A percentile compares a stretch with the other conserved stretches of the same genome.
phyloP scores from a whole-genome alignment of 2,888 invertebrate genomes.

The Willowsia nigromaculata region DNA sequence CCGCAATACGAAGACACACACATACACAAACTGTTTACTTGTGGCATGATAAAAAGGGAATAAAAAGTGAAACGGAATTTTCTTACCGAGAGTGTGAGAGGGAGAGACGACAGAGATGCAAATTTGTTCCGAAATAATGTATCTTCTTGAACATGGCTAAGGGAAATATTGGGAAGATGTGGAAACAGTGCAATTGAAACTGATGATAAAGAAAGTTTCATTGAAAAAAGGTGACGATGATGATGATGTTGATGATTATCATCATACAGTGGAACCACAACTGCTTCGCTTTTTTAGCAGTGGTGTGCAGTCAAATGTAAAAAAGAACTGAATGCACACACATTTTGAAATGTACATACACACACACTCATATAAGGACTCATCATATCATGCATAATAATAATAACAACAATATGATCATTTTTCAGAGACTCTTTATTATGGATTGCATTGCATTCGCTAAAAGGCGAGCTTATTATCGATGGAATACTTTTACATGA shows the following conservation, averaged over 20 bases:
- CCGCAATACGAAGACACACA: slow-evolving; percentile 27
- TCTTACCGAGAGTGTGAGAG: slow-evolving; percentile 49
- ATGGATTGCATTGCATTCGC: slow-evolving; percentile 17
- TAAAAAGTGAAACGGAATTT: slow-evolving; percentile 59
- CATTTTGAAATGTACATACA: background rate
- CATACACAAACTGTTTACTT: slow-evolving; percentile 8
- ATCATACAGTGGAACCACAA: slow-evolving; percentile 10
- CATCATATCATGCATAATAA: background rate
- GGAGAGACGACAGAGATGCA: slow-evolving; percentile 7
- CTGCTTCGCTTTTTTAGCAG: slow-evolving; percentile 35
- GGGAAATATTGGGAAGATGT: background rate
- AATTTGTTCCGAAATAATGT: slow-evolving; percentile 51
- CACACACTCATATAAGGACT: background rate
- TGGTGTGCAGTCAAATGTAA: background rate
- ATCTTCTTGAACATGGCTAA: slow-evolving; percentile 47
- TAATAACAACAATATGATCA: background rate
- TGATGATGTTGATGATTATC: background rate
- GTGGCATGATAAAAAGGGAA: background rate
- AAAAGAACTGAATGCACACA: background rate
- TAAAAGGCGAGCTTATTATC: no score
- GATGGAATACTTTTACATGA: background rate
- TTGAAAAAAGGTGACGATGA: slow-evolving; percentile 53
- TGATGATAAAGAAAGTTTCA: slow-evolving; percentile 68
- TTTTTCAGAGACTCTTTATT: background rate
- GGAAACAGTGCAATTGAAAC: slow-evolving; percentile 42